Percentiles rank a stretch among this genome's conserved stretches.
These are phyloP conservation scores for Musca vetustissima DNA, from an alignment of 1,140 invertebrate genomes.

Conservation along the genomic window DNA sequence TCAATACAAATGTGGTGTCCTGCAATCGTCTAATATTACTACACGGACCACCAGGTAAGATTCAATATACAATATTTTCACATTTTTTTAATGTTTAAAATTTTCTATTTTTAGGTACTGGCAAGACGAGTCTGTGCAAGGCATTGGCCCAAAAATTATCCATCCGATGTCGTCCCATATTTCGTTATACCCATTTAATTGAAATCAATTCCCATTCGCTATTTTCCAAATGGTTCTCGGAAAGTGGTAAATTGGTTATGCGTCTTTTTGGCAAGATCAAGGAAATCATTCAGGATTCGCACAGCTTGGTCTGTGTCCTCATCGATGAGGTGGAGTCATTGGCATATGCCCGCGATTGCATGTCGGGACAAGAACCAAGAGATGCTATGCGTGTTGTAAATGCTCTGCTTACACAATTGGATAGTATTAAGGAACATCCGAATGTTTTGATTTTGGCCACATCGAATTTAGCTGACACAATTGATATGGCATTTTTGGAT, in stretches of 20 bases:
- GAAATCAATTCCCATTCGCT: constrained; percentile 98
- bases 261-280: constrained; percentile 88
- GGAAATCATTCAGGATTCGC: constrained; percentile 75
- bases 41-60: constrained; percentile 82
- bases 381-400: constrained; percentile 97
- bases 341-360: constrained; percentile 74
- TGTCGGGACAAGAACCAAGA: constrained; percentile 74
- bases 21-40: constrained; percentile 91
- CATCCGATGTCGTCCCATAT: constrained; percentile 74
- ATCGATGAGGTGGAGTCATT: constrained; percentile 98
- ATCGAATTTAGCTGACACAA: constrained; percentile 90
- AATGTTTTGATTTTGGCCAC: constrained; percentile 96
- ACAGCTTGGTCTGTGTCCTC: constrained; percentile 82
- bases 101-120: background rate
- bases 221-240: constrained; percentile 99
- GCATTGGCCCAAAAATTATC: constrained; percentile 92
- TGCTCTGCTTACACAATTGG: constrained; percentile 92
- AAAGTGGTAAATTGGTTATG: constrained; percentile 96
- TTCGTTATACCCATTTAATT: constrained; percentile 76
- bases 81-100: too few species aligned
- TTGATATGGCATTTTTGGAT: constrained; percentile 95
- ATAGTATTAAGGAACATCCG: constrained; percentile 81
- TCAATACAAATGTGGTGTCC: constrained; percentile 81
- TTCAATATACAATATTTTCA: too few species aligned
- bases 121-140: constrained; percentile 28